phyloP scores from a whole-genome alignment of 1,140 invertebrate species.

The Brachystomella parvula region DNA sequence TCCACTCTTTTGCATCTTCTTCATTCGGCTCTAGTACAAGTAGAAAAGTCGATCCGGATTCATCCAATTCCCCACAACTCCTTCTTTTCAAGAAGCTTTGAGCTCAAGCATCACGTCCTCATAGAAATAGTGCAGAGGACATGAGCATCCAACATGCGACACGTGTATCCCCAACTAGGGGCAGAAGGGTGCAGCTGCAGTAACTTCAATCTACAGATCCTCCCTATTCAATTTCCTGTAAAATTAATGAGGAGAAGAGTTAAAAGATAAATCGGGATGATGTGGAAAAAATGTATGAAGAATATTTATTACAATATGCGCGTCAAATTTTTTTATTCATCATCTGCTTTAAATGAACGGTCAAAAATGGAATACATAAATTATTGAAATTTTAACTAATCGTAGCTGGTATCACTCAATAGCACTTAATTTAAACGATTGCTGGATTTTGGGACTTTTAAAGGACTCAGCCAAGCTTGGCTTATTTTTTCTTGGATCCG shows the following conservation, averaged over 20 bases:
- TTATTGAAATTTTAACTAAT: background rate
- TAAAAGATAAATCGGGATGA: too few species aligned
- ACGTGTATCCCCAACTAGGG: background rate
- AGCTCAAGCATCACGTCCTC: background rate
- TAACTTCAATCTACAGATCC: background rate
- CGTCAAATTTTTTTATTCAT: too few species aligned
- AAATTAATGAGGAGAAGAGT: background rate
- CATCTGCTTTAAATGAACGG: too few species aligned
- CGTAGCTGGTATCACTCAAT: background rate
- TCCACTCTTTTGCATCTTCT: conserved; percentile 4
- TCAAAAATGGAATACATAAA: background rate
- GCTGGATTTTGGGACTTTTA: too few species aligned
- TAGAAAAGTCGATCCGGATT: background rate
- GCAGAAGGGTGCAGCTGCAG: background rate
- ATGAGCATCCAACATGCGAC: conserved; percentile 5
- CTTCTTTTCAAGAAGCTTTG: background rate
- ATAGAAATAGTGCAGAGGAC: conserved; percentile 11
- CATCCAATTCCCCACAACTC: background rate
- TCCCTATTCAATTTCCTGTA: background rate
- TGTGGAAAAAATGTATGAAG: too few species aligned
- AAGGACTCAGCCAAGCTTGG: too few species aligned
- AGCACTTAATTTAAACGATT: background rate
- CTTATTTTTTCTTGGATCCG: background rate
- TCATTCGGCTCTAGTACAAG: background rate
- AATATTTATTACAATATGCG: too few species aligned